Percentiles rank a stretch among this genome's conserved stretches.
phyloP scores from a whole-genome alignment of 2,797 vertebrate genomes.

The Heteromormyrus szaboi region DNA sequence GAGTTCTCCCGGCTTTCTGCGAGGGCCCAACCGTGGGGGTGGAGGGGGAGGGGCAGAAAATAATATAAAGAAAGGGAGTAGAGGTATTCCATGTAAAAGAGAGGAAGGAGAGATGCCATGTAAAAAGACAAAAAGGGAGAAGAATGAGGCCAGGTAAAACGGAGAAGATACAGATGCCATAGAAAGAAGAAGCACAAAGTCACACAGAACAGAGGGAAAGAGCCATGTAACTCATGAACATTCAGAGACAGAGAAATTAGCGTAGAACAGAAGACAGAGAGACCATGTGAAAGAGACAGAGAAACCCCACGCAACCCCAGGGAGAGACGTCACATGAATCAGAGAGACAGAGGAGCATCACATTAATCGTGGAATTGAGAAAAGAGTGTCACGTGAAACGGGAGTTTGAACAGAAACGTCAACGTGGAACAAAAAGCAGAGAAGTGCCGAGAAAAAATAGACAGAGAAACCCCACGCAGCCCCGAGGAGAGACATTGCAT shows the following conservation, averaged over 20 bases:
- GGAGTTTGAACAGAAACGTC: background rate
- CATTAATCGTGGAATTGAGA: background rate
- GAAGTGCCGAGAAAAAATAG: background rate
- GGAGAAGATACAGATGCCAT: background rate
- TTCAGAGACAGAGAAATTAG: background rate
- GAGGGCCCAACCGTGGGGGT: background rate
- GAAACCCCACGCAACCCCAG: background rate
- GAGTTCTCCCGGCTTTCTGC: conserved; percentile 70
- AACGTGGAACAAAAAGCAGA: background rate
- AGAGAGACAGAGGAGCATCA: background rate
- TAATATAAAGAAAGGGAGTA: background rate
- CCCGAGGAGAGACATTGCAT: background rate
- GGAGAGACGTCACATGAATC: background rate
- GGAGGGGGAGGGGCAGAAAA: background rate
- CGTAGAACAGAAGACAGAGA: background rate
- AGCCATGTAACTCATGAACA: background rate
- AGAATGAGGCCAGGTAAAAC: background rate
- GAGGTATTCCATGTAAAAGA: background rate
- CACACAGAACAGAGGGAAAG: background rate
- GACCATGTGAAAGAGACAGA: background rate
- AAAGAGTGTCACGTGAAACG: background rate
- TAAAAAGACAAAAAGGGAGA: background rate
- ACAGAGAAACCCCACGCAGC: background rate
- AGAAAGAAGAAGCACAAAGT: background rate
- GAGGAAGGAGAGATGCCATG: background rate